phyloP scores from a whole-genome alignment of 2,888 invertebrate species.

The Cinara cedri region DNA sequence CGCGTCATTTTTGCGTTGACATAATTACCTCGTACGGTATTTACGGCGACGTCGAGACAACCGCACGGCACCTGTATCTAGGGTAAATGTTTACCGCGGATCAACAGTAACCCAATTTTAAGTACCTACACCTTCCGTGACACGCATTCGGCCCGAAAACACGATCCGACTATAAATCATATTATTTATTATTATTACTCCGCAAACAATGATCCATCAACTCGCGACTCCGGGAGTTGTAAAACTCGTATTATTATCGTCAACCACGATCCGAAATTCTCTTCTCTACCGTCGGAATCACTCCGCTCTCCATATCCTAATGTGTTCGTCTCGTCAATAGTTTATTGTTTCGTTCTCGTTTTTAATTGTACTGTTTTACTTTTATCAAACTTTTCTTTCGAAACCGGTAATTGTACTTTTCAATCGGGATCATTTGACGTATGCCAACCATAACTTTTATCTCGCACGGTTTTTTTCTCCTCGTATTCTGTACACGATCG shows the following conservation, averaged over 20 bases:
- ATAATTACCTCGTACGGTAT: background rate
- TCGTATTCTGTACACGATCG: no score
- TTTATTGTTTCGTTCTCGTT: background rate
- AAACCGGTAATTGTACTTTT: no score
- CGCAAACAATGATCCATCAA: slow-evolving; percentile 18
- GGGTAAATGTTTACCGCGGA: background rate
- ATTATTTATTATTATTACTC: background rate
- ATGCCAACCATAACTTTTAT: no score
- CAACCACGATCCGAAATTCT: background rate
- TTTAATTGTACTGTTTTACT: background rate
- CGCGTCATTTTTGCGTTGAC: background rate
- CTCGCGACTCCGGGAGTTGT: background rate
- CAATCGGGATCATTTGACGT: no score
- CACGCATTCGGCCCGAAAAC: background rate
- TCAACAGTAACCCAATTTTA: background rate
- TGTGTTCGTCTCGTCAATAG: background rate
- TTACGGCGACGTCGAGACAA: background rate
- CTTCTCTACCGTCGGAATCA: background rate
- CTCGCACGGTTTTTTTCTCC: no score
- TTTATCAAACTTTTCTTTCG: background rate
- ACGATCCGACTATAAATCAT: slow-evolving; percentile 10
- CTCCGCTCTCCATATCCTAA: background rate
- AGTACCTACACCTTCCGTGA: background rate
- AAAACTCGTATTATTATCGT: background rate
- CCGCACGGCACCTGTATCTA: background rate